These are phyloP conservation scores for Clinocottus analis DNA, from an alignment of 2,113 vertebrate genomes.

Conservation along the genomic window DNA sequence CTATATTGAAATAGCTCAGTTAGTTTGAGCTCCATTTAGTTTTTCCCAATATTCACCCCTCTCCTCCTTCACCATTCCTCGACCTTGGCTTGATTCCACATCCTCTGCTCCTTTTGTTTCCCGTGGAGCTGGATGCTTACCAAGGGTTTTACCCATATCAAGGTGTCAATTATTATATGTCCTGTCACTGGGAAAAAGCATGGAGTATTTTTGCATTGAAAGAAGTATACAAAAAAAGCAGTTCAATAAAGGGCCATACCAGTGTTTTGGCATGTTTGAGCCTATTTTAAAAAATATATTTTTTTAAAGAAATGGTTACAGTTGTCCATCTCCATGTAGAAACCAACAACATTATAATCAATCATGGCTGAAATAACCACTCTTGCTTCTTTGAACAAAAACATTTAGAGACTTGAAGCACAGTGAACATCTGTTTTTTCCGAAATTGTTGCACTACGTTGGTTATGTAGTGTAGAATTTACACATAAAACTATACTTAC, in stretches of 20 bases:
- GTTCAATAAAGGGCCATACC: not conserved
- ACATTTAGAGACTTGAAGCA: too few species aligned
- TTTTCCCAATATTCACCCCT: conserved; percentile 2
- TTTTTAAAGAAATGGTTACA: not conserved
- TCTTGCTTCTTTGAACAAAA: too few species aligned
- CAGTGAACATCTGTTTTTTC: too few species aligned
- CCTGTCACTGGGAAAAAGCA: not conserved
- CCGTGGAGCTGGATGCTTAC: conserved; percentile 29
- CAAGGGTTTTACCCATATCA: conserved; percentile 28
- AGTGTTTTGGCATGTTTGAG: not conserved
- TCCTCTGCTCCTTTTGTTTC: conserved; percentile 33
- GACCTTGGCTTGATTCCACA: conserved; percentile 48
- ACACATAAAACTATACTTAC: not conserved
- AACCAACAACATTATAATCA: too few species aligned
- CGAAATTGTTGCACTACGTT: too few species aligned
- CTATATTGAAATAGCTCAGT: not conserved
- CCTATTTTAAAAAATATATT: not conserved
- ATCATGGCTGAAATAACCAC: too few species aligned
- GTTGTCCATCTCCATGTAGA: not conserved
- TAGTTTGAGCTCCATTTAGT: conserved; percentile 13
- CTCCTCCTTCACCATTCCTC: conserved; percentile 8
- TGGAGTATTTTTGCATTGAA: not conserved
- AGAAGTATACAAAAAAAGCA: not conserved
- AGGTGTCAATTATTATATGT: conserved; percentile 5
- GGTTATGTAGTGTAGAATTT: not conserved